phyloP scores from a whole-genome alignment of 2,888 invertebrate species.

The Gisinianus flammeolus region DNA sequence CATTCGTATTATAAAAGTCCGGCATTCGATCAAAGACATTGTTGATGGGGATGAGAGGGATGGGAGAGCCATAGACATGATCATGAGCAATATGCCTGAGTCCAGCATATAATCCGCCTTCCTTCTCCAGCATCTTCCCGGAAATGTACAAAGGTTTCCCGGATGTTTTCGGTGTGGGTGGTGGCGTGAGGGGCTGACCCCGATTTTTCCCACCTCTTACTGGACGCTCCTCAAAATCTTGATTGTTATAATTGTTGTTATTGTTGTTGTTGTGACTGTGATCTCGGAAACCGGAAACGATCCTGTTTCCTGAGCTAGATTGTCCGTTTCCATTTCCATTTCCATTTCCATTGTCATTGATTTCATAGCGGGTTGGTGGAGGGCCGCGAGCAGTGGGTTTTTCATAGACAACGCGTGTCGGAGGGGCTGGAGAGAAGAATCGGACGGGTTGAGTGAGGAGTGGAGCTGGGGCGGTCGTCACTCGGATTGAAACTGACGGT shows the following conservation, averaged over 20 bases:
- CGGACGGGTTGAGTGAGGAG: conserved; percentile 9
- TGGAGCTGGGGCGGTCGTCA: conserved; percentile 3
- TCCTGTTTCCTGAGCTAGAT: no score
- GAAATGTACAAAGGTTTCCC: conserved; percentile 56
- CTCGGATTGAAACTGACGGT: neutral
- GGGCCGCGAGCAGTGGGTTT: conserved; percentile 12
- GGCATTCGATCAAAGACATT: conserved; percentile 52
- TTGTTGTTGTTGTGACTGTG: neutral
- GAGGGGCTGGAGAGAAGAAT: conserved; percentile 4
- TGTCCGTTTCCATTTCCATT: no score
- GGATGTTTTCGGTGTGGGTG: conserved; percentile 40
- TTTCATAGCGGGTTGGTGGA: conserved; percentile 12
- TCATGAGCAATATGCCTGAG: conserved; percentile 42
- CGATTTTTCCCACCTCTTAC: neutral
- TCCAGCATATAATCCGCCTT: conserved; percentile 58
- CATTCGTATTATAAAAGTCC: conserved; percentile 39
- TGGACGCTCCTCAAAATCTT: neutral
- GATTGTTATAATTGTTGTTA: neutral
- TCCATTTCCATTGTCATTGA: neutral
- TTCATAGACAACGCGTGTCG: conserved; percentile 1
- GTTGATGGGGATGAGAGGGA: conserved; percentile 52
- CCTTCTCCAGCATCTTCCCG: conserved; percentile 56
- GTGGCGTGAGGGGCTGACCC: conserved; percentile 18
- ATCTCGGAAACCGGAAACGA: neutral
- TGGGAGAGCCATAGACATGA: conserved; percentile 54